Conservation (phyloP, 1,140 invertebrate genomes). For the Eriosoma lanigerum region DNA sequence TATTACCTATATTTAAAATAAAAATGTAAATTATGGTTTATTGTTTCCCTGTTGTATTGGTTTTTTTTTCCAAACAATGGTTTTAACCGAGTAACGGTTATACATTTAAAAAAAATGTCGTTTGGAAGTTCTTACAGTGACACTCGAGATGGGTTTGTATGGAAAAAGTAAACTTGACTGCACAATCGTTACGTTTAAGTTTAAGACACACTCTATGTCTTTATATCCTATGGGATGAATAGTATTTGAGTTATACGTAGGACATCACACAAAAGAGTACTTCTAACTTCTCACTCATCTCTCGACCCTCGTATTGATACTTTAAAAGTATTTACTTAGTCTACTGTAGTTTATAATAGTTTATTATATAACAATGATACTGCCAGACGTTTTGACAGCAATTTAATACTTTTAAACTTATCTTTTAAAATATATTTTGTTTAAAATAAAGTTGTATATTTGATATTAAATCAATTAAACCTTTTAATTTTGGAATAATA, state of each 20-base stretch:
- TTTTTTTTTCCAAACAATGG: too few relatives aligned
- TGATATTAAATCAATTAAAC: background rate
- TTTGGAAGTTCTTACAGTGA: background rate
- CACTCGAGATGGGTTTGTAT: background rate
- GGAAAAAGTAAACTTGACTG: background rate
- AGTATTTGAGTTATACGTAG: background rate
- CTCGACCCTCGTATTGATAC: background rate
- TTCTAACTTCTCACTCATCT: background rate
- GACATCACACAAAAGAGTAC: background rate
- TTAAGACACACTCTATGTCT: background rate
- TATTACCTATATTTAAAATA: conserved; percentile 1
- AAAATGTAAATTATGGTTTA: background rate
- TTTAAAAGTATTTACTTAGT: conserved; percentile 5
- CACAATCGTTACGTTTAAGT: background rate
- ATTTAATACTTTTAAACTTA: background rate
- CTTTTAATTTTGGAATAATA: background rate
- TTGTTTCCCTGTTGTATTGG: too few relatives aligned
- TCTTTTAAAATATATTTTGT: background rate
- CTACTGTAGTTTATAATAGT: background rate
- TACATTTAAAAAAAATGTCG: too few relatives aligned
- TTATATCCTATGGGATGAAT: too few relatives aligned
- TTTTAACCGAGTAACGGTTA: too few relatives aligned
- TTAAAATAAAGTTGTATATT: background rate
- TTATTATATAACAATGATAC: background rate
- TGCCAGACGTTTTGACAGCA: background rate